Conservation (phyloP, 2,888 invertebrate genomes). For the Rotaria socialis region DNA sequence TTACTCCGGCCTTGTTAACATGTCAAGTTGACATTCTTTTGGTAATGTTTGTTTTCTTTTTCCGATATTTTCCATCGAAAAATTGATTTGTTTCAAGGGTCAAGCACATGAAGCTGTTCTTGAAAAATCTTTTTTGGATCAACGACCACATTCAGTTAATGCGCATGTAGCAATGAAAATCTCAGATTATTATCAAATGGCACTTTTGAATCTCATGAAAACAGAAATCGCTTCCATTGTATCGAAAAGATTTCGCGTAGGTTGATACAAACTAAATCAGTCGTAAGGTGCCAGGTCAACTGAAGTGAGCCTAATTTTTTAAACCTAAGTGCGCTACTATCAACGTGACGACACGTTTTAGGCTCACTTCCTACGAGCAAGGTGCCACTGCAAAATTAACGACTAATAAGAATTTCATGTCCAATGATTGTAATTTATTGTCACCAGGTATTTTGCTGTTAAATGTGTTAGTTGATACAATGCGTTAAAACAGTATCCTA, state of each 20-base stretch:
- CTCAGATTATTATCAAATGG: conserved; percentile 72
- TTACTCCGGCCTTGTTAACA: conserved; percentile 60
- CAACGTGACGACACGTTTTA: too few relatives aligned
- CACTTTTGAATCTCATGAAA: conserved; percentile 60
- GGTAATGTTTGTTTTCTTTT: conserved; percentile 52
- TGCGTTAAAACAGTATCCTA: too few relatives aligned
- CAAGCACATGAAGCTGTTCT: conserved; percentile 96
- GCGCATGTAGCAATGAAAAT: conserved; percentile 81
- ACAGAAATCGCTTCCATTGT: neutral
- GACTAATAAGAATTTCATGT: too few relatives aligned
- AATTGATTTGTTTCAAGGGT: conserved; percentile 64
- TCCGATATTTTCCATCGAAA: neutral
- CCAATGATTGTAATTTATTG: too few relatives aligned
- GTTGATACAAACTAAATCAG: neutral
- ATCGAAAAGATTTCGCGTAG: conserved; percentile 13
- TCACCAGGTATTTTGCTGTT: too few relatives aligned
- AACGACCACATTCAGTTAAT: conserved; percentile 82
- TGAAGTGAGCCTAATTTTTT: too few relatives aligned
- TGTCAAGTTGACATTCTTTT: conserved; percentile 71
- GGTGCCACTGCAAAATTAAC: too few relatives aligned
- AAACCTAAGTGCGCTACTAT: too few relatives aligned
- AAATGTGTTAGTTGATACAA: too few relatives aligned
- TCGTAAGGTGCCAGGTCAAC: too few relatives aligned
- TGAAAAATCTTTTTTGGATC: conserved; percentile 92
- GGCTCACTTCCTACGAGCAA: too few relatives aligned